A percentile compares a stretch with the other conserved stretches of the same genome.
phyloP scores from a whole-genome alignment of 2,113 vertebrate genomes.

The Pollachius pollachius region DNA sequence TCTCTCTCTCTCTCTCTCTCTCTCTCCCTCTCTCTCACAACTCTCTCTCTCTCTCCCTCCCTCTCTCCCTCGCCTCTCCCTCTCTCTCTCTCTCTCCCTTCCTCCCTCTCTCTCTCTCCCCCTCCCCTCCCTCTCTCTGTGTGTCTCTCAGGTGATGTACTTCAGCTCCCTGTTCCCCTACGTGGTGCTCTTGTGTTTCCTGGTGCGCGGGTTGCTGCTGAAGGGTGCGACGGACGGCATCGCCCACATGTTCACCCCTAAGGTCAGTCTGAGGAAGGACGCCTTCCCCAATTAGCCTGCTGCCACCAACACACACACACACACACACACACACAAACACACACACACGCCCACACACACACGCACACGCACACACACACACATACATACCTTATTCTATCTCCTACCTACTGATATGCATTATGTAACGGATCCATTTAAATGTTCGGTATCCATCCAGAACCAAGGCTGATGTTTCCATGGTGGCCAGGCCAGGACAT shows the following conservation, averaged over 20 bases:
- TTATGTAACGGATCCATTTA: too few species aligned
- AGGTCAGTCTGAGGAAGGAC: constrained; percentile 74
- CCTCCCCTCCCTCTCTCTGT: constrained; percentile 19
- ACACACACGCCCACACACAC: not conserved
- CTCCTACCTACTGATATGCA: too few species aligned
- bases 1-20: constrained; percentile 19
- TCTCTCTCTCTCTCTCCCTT: not conserved
- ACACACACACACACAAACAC: not conserved
- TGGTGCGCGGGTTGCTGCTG: constrained; percentile 89
- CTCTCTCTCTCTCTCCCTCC: constrained; percentile 19
- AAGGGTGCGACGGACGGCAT: constrained; percentile 93
- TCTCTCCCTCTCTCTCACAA: constrained; percentile 48
- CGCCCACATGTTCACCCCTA: constrained; percentile 97
- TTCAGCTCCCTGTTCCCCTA: constrained; percentile 99
- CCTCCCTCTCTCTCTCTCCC: not conserved
- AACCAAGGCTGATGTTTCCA: too few species aligned
- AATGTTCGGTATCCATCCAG: too few species aligned
- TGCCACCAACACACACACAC: not conserved
- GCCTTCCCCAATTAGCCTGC: not conserved
- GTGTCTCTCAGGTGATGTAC: constrained; percentile 90
- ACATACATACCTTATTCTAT: not conserved
- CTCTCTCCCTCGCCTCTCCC: constrained; percentile 20
- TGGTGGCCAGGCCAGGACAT: too few species aligned
- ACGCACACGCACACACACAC: not conserved
- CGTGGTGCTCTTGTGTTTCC: constrained; percentile 94